Percentiles rank a stretch among this genome's conserved stretches.
These are phyloP conservation scores for Xenentodon cancila DNA, from an alignment of 2,797 vertebrate species.

Conservation along the genomic window DNA sequence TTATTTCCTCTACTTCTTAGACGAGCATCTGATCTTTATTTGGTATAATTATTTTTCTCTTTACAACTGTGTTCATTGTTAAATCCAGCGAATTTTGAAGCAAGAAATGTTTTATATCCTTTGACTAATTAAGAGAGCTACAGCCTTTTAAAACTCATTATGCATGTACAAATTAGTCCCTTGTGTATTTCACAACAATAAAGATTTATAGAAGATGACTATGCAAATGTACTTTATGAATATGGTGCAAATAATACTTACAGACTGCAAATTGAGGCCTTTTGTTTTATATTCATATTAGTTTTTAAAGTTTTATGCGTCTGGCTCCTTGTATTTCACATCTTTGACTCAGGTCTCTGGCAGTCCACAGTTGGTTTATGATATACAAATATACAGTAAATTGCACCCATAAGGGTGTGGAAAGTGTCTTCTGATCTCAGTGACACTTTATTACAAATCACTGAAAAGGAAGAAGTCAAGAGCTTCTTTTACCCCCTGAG, in stretches of 20 bases:
- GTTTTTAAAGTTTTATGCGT: neutral
- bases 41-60: neutral
- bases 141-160: neutral
- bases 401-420: conserved; percentile 15
- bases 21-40: neutral
- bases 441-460: conserved; percentile 54
- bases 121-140: neutral
- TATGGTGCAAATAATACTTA: no score
- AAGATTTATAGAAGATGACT: no score
- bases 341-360: conserved; percentile 3
- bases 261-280: no score
- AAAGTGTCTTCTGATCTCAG: conserved; percentile 27
- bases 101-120: neutral
- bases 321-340: neutral
- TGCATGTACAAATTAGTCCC: neutral
- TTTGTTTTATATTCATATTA: no score
- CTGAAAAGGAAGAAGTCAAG: conserved; percentile 51
- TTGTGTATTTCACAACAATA: neutral
- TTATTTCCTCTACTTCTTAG: neutral
- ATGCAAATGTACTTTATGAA: no score
- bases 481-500: conserved; percentile 36
- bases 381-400: conserved; percentile 35
- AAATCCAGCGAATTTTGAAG: neutral
- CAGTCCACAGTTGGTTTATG: conserved; percentile 12
- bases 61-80: no score